These are phyloP conservation scores for Falco columbarius DNA, from an alignment of 2,797 vertebrate genomes.

Conservation along the genomic window DNA sequence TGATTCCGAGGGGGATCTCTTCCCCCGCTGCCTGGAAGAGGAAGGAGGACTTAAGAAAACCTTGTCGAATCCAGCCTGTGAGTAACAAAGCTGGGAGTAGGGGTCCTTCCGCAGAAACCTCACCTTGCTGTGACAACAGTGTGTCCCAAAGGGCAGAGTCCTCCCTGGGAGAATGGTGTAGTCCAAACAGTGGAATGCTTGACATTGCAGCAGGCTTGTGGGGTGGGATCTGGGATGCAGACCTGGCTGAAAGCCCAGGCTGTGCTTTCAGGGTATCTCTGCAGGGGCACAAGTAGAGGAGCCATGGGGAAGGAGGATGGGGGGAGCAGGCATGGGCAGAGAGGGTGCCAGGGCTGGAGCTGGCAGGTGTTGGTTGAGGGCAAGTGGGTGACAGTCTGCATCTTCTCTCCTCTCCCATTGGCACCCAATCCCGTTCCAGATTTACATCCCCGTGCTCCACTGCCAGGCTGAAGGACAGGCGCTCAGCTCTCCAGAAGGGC, in stretches of 20 bases:
- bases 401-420: neutral
- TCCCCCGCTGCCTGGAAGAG: slow-evolving; percentile 87
- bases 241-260: neutral
- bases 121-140: neutral
- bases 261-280: neutral
- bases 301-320: rapidly evolving
- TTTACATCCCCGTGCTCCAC: neutral
- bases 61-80: slow-evolving; percentile 85
- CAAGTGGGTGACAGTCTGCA: neutral
- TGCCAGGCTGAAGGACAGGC: neutral
- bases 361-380: neutral
- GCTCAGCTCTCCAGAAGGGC: neutral
- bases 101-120: neutral
- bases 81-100: slow-evolving; percentile 61
- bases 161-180: neutral
- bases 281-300: neutral
- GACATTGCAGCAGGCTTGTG: neutral
- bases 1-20: slow-evolving; percentile 89
- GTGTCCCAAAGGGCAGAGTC: neutral
- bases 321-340: rapidly evolving
- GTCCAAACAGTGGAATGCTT: neutral
- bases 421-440: neutral
- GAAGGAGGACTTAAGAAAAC: slow-evolving; percentile 88
- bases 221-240: neutral
- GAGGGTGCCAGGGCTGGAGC: neutral